Conservation (phyloP, 2,113 vertebrate genomes). For the Leptocoma aspasia region DNA sequence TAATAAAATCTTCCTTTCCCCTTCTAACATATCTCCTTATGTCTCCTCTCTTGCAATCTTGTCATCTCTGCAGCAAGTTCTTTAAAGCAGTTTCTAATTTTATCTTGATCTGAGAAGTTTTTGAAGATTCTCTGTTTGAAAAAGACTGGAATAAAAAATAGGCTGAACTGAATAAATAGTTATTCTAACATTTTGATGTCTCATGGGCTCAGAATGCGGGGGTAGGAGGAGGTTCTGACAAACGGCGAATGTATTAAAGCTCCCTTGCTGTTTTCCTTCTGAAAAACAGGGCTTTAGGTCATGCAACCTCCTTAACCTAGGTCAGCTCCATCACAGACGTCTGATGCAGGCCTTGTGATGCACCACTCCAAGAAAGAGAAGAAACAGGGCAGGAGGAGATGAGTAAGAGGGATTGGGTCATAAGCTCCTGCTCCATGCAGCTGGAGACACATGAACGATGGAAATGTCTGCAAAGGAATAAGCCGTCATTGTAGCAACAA, state of each 20-base stretch:
- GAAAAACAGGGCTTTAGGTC: neutral
- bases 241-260: fast-evolving
- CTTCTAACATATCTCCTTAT: neutral
- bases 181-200: conserved; percentile 23
- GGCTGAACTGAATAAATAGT: conserved; percentile 42
- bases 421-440: neutral
- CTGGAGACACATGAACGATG: neutral
- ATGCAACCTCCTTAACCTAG: neutral
- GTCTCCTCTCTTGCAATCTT: conserved; percentile 6
- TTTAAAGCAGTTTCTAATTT: conserved; percentile 57
- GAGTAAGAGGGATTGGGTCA: neutral
- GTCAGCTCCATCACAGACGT: neutral
- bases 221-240: neutral
- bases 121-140: conserved; percentile 27
- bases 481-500: neutral
- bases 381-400: neutral
- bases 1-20: neutral
- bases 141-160: conserved; percentile 40
- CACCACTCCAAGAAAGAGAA: neutral
- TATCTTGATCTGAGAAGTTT: conserved; percentile 44
- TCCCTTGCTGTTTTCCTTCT: neutral
- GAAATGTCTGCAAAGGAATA: neutral
- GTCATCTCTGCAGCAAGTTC: neutral
- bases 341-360: neutral
- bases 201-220: neutral